These are phyloP conservation scores for Acleris cristana DNA, from an alignment of 2,888 invertebrate species.

Conservation along the genomic window DNA sequence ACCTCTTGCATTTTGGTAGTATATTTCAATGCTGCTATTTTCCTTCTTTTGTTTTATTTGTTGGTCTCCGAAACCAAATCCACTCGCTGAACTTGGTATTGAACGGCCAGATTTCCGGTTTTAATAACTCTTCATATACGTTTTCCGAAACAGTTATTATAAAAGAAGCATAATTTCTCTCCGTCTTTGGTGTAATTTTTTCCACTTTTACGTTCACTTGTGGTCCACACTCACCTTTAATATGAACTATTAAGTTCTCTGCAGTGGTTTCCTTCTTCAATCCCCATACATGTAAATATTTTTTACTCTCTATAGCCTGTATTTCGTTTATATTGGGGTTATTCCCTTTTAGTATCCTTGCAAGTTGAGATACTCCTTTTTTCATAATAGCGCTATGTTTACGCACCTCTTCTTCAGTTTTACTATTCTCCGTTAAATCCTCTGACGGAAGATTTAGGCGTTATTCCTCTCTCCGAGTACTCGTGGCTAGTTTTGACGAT, in stretches of 20 bases:
- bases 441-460: background rate
- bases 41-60: slow-evolving; percentile 13
- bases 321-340: slow-evolving; percentile 4
- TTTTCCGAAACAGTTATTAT: slow-evolving; percentile 42
- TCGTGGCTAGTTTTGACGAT: background rate
- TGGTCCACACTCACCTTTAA: slow-evolving; percentile 10
- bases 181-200: slow-evolving; percentile 43
- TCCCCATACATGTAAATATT: slow-evolving; percentile 36
- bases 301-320: slow-evolving; percentile 27
- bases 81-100: slow-evolving; percentile 36
- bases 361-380: background rate
- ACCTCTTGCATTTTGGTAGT: slow-evolving; percentile 5
- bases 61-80: slow-evolving; percentile 45
- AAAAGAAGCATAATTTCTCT: slow-evolving; percentile 45
- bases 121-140: slow-evolving; percentile 38
- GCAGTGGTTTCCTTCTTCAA: slow-evolving; percentile 28
- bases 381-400: background rate
- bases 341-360: slow-evolving; percentile 8
- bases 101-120: slow-evolving; percentile 39
- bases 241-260: slow-evolving; percentile 15
- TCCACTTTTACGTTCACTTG: slow-evolving; percentile 37
- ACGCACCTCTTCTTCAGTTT: background rate
- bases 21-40: slow-evolving; percentile 28
- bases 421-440: background rate
- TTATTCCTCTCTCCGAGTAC: background rate